Base-by-base conservation (phyloP, 2,888 invertebrate species). In the Eilema depressum region DNA sequence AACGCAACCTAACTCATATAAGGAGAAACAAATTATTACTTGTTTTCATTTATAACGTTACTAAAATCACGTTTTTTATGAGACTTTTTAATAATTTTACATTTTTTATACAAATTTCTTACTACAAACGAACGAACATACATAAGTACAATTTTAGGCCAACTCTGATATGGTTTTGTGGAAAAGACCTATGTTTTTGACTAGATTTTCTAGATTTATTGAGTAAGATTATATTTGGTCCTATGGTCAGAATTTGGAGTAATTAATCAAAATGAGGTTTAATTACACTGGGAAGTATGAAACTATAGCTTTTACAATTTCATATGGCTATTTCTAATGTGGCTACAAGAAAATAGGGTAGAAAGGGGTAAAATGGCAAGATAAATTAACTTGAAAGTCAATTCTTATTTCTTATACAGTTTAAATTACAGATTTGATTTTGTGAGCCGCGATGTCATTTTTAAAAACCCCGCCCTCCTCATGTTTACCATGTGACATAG, bases 111-210 rank as follows among this genome's bases (percentile, higher is more conserved):
- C 23, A 67, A 61, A 67, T 61, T 70, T 69, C 63, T 73, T 37
- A 61, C 64, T 70, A 62, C 25, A 53, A 64, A 70, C 60, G 37
- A 70, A 65, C 23, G n/a, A n/a, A 64, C 47, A 53, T 61, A 64
- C 37, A 75, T 67, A 73, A 47, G n/a, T 68, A 73, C 37, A 79
- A 69, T 41, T 79, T 80, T 80, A 80, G 79, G 79, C 79, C 79
- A 76, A 75, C 57, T 57, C 66, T 73, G 70, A 68, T 72, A 62
- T 62, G 28, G 30, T 69, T 66, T 65, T 12, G 68, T 14, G 56
- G 61, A 26, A 62, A 37, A 23, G 56, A 20, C 8, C 53, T 25
- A 37, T 28, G 17, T 37, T 25, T 37, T 11, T 25, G 10, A n/a
- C 5, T 5, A 23, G 11, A 26, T 20, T 28, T 57, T 25, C 30